phyloP scores from a whole-genome alignment of 1,140 invertebrate species.

The Panagrolaimus sp. region DNA sequence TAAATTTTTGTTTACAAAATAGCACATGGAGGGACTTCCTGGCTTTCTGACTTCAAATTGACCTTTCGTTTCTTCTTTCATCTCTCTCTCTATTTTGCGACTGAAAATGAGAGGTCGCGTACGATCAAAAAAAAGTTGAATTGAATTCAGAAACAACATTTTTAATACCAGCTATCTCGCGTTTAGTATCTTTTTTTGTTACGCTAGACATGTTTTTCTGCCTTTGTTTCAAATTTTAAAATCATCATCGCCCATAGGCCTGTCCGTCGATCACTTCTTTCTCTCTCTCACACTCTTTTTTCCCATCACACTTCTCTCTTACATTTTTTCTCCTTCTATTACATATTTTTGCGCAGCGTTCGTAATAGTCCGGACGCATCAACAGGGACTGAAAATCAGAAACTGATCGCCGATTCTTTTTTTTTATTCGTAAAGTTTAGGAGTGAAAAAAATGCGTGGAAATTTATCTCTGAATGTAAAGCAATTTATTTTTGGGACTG shows the following conservation, averaged over 20 bases:
- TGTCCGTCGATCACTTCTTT: neutral
- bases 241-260: neutral
- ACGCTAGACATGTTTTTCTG: conserved; percentile 6
- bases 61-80: no score
- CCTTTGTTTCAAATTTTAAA: conserved; percentile 1
- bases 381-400: conserved; percentile 29
- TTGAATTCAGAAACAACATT: no score
- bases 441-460: conserved; percentile 17
- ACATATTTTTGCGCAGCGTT: neutral
- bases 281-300: neutral
- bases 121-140: no score
- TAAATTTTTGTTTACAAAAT: no score
- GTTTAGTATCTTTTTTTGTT: no score
- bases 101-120: no score
- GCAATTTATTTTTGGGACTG: neutral
- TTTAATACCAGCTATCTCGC: no score
- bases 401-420: conserved; percentile 25
- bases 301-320: conserved; percentile 3
- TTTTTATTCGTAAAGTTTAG: conserved; percentile 16
- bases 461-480: neutral
- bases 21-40: no score
- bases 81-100: no score
- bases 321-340: neutral
- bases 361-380: neutral
- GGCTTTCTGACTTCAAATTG: no score